A percentile compares a stretch with the other conserved stretches of the same genome.
phyloP scores from a whole-genome alignment of 2,888 invertebrate species.

The Tinea pellionella region DNA sequence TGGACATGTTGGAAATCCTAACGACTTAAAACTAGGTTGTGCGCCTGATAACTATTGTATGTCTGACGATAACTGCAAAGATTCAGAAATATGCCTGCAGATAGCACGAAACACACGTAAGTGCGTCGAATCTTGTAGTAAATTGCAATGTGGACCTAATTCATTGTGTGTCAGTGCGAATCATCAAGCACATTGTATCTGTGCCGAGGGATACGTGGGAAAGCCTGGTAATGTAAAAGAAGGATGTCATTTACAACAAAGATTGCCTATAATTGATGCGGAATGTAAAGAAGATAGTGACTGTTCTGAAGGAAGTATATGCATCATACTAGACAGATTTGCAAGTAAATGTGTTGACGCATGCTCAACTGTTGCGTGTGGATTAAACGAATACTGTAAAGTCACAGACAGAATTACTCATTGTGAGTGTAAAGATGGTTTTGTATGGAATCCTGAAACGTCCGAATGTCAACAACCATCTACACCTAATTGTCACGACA shows the following conservation, averaged over 20 bases:
- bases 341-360: slow-evolving; percentile 79
- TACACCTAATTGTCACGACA: slow-evolving; percentile 80
- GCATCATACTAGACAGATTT: slow-evolving; percentile 73
- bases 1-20: slow-evolving; percentile 81
- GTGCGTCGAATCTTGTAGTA: slow-evolving; percentile 88
- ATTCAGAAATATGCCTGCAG: slow-evolving; percentile 90
- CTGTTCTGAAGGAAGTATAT: slow-evolving; percentile 78
- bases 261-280: slow-evolving; percentile 62
- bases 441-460: slow-evolving; percentile 84
- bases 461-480: slow-evolving; percentile 89
- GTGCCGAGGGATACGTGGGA: slow-evolving; percentile 83
- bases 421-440: slow-evolving; percentile 83
- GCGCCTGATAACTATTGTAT: slow-evolving; percentile 79
- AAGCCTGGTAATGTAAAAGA: slow-evolving; percentile 82
- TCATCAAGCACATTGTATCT: slow-evolving; percentile 88
- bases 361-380: slow-evolving; percentile 84
- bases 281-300: slow-evolving; percentile 78
- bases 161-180: slow-evolving; percentile 86
- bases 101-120: slow-evolving; percentile 80
- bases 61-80: slow-evolving; percentile 84
- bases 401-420: slow-evolving; percentile 77
- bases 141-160: slow-evolving; percentile 90
- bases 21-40: slow-evolving; percentile 78
- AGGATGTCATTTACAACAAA: slow-evolving; percentile 82
- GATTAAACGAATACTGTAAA: slow-evolving; percentile 83